Evolutionary conservation across 2,888 invertebrate genomes (phyloP), one percentile per base, ranked within the genome.

Genomic region (Andricus quercusramuli): DNA sequence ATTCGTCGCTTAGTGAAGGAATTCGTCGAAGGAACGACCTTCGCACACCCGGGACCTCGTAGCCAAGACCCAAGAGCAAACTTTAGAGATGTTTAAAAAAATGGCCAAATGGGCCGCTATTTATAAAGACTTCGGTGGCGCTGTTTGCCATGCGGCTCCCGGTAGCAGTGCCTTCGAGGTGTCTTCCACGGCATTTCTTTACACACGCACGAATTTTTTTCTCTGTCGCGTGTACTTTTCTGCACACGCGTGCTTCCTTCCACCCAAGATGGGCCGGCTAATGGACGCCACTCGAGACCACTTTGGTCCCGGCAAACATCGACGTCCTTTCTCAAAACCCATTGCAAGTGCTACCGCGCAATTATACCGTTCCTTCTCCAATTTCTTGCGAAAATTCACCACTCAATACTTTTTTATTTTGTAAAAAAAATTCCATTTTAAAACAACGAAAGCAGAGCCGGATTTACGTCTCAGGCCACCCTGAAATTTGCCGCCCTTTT

Each of bases 251-350:
- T 79, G 82, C 79, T 76, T 29, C 79, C 79, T 74, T n/a, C 41
- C 70, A 81, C 80, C 80, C 83, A 83, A 81, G 87, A 88, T 89
- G 88, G 87, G 85, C 86, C 88, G 88, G 89, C 91, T 92, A 92
- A 92, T 92, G 92, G 92, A 91, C 88, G 90, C 89, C 90, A 92
- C 91, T 92, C 89, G 91, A 92, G 91, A 91, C 91, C 91, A 92
- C 91, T 92, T 91, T 90, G 90, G 88, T 86, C 90, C 90, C 88
- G 85, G 91, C 91, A 91, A 92, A 92, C 91, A 92, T 88, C 90
- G 88, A 89, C 88, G 88, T 90, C 90, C 89, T 90, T 91, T 91
- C 90, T 90, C 89, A 90, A 91, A 91, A 91, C 88, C 90, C 90
- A 90, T 90, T 88, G 84, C 81, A 82, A 81, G 81, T 77, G 81